Conservation (phyloP, 2,113 vertebrate genomes). For the Varanus salvator region DNA sequence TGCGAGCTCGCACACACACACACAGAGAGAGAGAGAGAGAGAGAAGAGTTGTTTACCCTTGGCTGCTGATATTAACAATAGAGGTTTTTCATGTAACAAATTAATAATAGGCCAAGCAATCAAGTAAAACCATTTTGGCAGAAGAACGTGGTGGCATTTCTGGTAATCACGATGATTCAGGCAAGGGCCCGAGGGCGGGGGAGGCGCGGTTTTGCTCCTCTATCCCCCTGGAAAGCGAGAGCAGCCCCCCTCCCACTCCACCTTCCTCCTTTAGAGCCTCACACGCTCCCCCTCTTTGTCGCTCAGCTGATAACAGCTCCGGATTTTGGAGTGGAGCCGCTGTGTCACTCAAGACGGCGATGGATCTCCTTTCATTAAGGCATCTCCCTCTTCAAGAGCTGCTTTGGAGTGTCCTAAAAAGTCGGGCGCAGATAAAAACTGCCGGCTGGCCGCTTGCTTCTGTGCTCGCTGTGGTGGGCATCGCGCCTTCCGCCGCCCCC, state of each 20-base stretch:
- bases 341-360: background rate
- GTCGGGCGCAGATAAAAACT: background rate
- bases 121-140: slow-evolving; percentile 2
- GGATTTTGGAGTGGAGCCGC: background rate
- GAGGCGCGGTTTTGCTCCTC: background rate
- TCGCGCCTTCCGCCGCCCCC: background rate
- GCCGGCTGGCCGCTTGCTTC: background rate
- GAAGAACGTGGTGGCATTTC: background rate
- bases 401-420: background rate
- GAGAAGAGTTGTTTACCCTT: background rate
- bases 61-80: background rate
- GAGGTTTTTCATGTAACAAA: background rate
- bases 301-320: background rate
- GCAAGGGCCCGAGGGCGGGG: background rate
- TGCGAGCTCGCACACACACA: background rate
- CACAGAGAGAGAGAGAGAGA: fast-evolving
- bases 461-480: background rate
- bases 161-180: slow-evolving; percentile 8
- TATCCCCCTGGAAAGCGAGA: background rate
- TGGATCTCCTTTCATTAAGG: background rate
- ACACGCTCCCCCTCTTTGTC: fast-evolving
- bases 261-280: background rate
- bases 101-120: background rate
- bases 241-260: background rate
- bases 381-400: background rate